Percentiles rank a stretch among this genome's conserved stretches.
Conservation (phyloP, 2,888 invertebrate species). For the Drosophila merina region DNA sequence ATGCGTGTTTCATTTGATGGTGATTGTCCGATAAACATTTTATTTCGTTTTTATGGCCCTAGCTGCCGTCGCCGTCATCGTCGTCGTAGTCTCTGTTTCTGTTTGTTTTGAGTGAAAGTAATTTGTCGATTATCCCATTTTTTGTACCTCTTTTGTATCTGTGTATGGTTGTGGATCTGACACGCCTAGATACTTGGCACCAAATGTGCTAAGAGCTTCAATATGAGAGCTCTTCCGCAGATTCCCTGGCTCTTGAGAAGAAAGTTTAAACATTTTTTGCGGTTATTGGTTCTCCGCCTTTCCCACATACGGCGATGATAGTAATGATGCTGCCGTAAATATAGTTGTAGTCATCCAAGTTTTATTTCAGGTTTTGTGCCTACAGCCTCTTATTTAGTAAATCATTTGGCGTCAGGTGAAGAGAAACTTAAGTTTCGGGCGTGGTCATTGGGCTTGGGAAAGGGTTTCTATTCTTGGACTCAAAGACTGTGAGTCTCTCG, state of each 20-base stretch:
- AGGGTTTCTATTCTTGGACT: neutral
- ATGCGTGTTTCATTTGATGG: conserved; percentile 54
- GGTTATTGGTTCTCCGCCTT: conserved; percentile 36
- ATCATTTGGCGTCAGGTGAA: conserved; percentile 54
- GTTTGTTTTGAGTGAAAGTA: conserved; percentile 65
- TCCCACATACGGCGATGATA: conserved; percentile 20
- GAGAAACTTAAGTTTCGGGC: conserved; percentile 43
- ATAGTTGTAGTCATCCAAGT: conserved; percentile 49
- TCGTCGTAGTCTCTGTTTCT: neutral
- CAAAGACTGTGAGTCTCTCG: neutral
- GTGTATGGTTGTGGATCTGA: conserved; percentile 15
- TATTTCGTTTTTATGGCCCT: conserved; percentile 39
- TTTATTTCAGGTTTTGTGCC: conserved; percentile 36
- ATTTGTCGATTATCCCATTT: conserved; percentile 49
- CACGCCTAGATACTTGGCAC: conserved; percentile 45
- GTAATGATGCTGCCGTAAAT: conserved; percentile 37
- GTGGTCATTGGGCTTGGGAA: conserved; percentile 19
- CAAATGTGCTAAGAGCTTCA: conserved; percentile 42
- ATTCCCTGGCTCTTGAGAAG: conserved; percentile 58
- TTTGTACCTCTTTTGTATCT: neutral
- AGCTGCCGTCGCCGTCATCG: conserved; percentile 26
- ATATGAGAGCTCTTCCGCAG: conserved; percentile 20
- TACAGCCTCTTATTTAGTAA: conserved; percentile 54
- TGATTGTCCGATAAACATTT: conserved; percentile 61
- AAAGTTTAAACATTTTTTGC: conserved; percentile 59